Percentiles rank a stretch among this genome's conserved stretches.
These are phyloP conservation scores for Megalonaias nervosa DNA, from an alignment of 1,140 invertebrate species.

Conservation along the genomic window DNA sequence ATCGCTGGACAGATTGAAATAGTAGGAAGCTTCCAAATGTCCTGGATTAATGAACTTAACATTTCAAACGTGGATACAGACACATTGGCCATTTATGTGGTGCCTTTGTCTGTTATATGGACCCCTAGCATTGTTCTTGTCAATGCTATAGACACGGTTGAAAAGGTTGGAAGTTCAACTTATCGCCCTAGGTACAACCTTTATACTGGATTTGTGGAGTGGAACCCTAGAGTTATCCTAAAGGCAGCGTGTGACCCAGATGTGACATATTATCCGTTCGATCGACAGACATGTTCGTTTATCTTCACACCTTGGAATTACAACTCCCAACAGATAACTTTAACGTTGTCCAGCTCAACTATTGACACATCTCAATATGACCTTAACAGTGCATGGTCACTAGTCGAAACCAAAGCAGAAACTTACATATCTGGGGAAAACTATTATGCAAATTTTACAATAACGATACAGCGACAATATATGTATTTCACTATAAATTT, in stretches of 20 bases:
- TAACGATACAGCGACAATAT: conserved; percentile 13
- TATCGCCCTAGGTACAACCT: conserved; percentile 20
- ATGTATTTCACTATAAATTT: conserved; percentile 26
- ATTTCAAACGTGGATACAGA: not conserved
- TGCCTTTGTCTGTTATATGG: conserved; percentile 9
- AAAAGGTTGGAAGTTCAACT: conserved; percentile 27
- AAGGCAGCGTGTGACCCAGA: conserved; percentile 26
- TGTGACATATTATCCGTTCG: conserved; percentile 37
- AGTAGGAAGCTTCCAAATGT: conserved; percentile 20
- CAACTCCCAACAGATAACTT: conserved; percentile 3
- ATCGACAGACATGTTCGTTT: conserved; percentile 25
- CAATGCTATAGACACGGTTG: conserved; percentile 31
- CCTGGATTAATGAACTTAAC: conserved; percentile 15
- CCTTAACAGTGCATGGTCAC: conserved; percentile 27
- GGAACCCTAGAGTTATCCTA: conserved; percentile 25
- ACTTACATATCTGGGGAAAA: not conserved
- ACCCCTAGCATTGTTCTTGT: conserved; percentile 19
- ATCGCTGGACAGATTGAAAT: conserved; percentile 30
- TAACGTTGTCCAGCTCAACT: not conserved
- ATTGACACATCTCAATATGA: conserved; percentile 7
- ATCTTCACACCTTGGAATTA: conserved; percentile 33
- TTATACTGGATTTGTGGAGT: not conserved
- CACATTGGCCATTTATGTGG: not conserved
- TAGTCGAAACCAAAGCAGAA: conserved; percentile 17
- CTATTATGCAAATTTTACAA: conserved; percentile 20